Conservation (phyloP, 2,113 vertebrate species). For the Aegithalos caudatus region DNA sequence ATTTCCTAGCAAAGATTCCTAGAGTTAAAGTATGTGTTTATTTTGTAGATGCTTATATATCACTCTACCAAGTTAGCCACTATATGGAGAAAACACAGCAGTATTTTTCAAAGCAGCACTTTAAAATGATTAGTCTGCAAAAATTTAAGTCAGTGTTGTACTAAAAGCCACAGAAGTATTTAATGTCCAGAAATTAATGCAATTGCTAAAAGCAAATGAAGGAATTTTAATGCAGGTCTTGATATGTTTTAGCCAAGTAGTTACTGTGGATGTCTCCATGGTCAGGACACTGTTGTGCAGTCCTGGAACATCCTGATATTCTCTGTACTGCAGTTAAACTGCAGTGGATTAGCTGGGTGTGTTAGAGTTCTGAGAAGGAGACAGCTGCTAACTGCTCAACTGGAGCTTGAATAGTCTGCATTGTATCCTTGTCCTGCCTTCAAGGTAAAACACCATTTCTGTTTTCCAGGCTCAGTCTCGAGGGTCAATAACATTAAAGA, state of each 20-base stretch:
- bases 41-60: background rate
- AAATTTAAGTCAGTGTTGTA: background rate
- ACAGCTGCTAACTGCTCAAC: background rate
- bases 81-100: background rate
- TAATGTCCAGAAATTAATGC: background rate
- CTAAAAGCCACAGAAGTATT: background rate
- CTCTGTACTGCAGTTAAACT: background rate
- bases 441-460: background rate
- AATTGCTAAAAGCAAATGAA: background rate
- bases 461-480: constrained; percentile 87
- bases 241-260: background rate
- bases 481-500: constrained; percentile 93
- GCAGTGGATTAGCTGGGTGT: background rate
- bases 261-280: background rate
- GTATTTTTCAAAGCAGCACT: background rate
- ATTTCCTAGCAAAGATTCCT: background rate
- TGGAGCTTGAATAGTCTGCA: background rate
- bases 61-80: background rate
- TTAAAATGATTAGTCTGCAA: background rate
- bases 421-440: background rate
- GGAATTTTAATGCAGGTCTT: background rate
- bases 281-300: background rate
- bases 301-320: background rate
- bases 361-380: background rate
- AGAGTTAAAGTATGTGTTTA: background rate